Evolutionary conservation across 2,888 invertebrate genomes (phyloP), one percentile per base, ranked within the genome.

Genomic region (Drosophila sordidula): DNA sequence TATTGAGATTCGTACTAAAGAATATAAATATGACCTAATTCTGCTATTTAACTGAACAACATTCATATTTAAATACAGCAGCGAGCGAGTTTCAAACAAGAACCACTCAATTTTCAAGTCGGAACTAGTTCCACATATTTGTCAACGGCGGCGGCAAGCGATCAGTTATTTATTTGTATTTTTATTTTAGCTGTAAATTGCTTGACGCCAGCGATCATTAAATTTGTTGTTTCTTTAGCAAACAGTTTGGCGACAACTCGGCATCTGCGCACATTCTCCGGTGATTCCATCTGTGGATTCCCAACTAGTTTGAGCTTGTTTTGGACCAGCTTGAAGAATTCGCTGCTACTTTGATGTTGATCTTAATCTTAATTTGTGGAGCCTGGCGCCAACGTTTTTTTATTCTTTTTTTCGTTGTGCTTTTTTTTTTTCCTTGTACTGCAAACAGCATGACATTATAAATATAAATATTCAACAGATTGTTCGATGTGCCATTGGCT

Each of bases 181-280:
- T 88, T 69, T 74, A 77, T 82, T 74, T 73, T 16, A 74, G 70
- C 73, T 86, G 88, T 76, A 86, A 86, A 83, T 85, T 70, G 62
- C 73, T 87, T 83, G 79, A 88, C 82, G 86, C 88, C 83, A 87
- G 63, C 45, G 63, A 83, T 81, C 72, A 78, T 87, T 70, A 75
- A 67, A 75, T 14, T 12, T 52, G 55, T n/a, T 38, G 29, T 57
- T 49, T 29, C 26, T 29, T 29, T 29, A 29, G 6, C 18, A 55
- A 58, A 50, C 34, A 52, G 6, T 36, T 41, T 54, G 55, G 67
- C 73, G 62, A 54, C 59, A 54, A 26, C 11, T 57, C 16, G 61
- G 42, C 62, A 66, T 68, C 54, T 70, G 26, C 45, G 47, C 58
- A 78, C 59, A 70, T 59, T 66, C 70, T 75, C 51, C 18, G 42